Base-by-base conservation (phyloP, 2,113 vertebrate species). In the Thermophis baileyi region DNA sequence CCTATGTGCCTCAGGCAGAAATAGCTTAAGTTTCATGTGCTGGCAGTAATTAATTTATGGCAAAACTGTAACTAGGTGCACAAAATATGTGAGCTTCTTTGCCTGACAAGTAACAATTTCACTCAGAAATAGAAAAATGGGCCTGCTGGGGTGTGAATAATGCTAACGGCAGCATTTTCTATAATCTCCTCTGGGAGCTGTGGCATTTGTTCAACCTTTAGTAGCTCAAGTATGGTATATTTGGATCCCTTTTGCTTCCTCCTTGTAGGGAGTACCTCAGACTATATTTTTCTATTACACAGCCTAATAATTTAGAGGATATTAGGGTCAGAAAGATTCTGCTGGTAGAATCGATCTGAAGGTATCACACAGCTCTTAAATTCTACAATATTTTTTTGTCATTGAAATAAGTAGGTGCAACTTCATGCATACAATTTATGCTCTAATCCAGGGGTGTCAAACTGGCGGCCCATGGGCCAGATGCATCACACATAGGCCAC, bases 21-120 rank as follows among this genome's bases (percentile, higher is more conserved):
- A 92, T 90, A 35, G 87, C 63, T 92, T 85, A 69, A 93, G 57
- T 54, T 87, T 54, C 93, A 63, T 53, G 85, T 85, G 89, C 93
- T 95, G 94, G 81, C 60, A 93, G 93, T 95, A 92, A 94, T 95
- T 96, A 95, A 92, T 92, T 94, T 94, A 94, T 93, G 93, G 94
- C 91, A 91, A 81, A 93, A 91, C 44, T 60, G 10, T 89, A 93
- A 92, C 91, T 93, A 81, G 87, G 74, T 81, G 8, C 47, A 94
- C 88, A 86, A 91, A 92, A 95, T 96, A 85, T 91, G 85, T 69
- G 93, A 90, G 93, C 92, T 92, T 50, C 85, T 89, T 69, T 60
- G 94, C 88, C 85, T 93, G 95, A 90, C 94, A 93, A 54, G 40
- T 24, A 92, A 94, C 93, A 91, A 30, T 92, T 92, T 90, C 92